phyloP scores from a whole-genome alignment of 2,113 vertebrate species.

The Tachysurus fulvidraco region DNA sequence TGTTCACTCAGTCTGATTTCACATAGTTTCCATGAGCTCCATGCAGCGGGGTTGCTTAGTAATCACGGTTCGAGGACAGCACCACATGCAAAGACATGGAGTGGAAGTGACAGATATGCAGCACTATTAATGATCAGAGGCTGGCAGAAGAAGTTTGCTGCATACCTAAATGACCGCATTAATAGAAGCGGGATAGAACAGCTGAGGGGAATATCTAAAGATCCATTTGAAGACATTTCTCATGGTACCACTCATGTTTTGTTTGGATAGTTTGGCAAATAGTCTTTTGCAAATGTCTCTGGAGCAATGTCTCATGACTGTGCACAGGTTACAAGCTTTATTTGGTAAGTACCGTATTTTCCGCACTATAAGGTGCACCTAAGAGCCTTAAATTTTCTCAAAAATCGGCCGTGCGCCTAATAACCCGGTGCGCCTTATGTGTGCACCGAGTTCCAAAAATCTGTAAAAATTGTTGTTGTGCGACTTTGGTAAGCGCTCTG shows the following conservation, averaged over 20 bases:
- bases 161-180: conserved; percentile 40
- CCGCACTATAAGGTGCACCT: too few species aligned
- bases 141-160: conserved; percentile 47
- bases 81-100: conserved; percentile 3
- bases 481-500: too few species aligned
- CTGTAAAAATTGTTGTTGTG: too few species aligned
- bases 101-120: conserved; percentile 44
- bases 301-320: neutral
- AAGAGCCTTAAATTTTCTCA: too few species aligned
- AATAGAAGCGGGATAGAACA: conserved; percentile 36
- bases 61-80: conserved; percentile 30
- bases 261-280: neutral
- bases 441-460: too few species aligned
- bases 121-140: conserved; percentile 36
- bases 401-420: too few species aligned
- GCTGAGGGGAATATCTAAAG: neutral
- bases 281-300: too few species aligned
- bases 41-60: conserved; percentile 15
- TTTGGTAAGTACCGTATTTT: too few species aligned
- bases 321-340: neutral
- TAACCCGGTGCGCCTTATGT: too few species aligned
- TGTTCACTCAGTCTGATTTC: conserved; percentile 2
- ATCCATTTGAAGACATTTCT: neutral
- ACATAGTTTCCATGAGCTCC: neutral
- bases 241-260: neutral